Conservation (phyloP, 2,888 invertebrate species). For the Andrena bucephala region DNA sequence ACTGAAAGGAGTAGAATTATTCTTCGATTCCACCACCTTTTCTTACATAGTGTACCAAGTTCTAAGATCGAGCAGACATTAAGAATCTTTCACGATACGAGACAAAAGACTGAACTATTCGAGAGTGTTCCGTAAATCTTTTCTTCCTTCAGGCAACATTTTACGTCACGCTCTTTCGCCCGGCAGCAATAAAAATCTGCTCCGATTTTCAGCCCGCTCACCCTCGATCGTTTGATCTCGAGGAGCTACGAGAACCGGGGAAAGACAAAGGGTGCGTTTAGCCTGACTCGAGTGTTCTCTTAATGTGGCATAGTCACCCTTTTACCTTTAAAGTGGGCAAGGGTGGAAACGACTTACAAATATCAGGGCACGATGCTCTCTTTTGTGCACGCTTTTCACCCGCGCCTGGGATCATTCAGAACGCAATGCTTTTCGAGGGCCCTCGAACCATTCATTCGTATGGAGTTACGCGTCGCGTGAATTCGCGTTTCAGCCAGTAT, state of each 20-base stretch:
- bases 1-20: too few relatives aligned
- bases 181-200: slow-evolving; percentile 8
- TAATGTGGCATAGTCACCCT: slow-evolving; percentile 66
- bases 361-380: slow-evolving; percentile 67
- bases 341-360: slow-evolving; percentile 68
- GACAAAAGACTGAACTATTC: neutral
- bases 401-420: slow-evolving; percentile 51
- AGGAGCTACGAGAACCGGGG: slow-evolving; percentile 52
- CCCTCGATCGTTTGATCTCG: slow-evolving; percentile 66
- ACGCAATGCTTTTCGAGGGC: slow-evolving; percentile 55
- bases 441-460: slow-evolving; percentile 47
- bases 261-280: slow-evolving; percentile 72
- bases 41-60: too few relatives aligned
- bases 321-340: slow-evolving; percentile 55
- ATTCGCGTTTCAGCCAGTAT: slow-evolving; percentile 24
- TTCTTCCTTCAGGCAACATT: slow-evolving; percentile 4
- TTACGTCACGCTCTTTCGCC: neutral
- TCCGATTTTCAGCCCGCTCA: slow-evolving; percentile 46
- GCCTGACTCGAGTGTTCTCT: slow-evolving; percentile 65
- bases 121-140: neutral
- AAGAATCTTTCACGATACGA: too few relatives aligned
- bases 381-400: slow-evolving; percentile 60
- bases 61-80: too few relatives aligned
- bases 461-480: slow-evolving; percentile 35
- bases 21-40: too few relatives aligned